Conservation (phyloP, 2,888 invertebrate genomes). For the Tenthredo livida region DNA sequence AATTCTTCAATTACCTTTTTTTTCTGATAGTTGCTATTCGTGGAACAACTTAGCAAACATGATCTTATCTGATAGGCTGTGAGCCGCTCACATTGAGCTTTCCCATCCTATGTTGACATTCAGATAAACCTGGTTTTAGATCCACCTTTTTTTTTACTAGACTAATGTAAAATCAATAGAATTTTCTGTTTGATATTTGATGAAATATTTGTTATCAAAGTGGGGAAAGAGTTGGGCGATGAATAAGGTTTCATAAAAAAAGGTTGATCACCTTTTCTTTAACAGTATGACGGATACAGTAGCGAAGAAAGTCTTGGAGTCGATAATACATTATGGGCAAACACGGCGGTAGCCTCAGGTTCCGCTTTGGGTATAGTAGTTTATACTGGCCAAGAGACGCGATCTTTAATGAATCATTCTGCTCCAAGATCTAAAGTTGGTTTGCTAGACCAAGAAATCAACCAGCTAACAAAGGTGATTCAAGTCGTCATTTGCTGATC, state of each 20-base stretch:
- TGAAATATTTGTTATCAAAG: background rate
- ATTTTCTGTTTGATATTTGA: background rate
- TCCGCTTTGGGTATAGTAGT: conserved; percentile 97
- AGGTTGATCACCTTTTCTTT: background rate
- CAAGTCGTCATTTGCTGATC: background rate
- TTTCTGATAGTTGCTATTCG: background rate
- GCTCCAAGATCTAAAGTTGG: conserved; percentile 98
- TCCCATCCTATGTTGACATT: conserved; percentile 16
- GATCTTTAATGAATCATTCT: conserved; percentile 99
- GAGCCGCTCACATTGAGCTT: background rate
- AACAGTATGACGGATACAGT: conserved; percentile 81
- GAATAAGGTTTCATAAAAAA: background rate
- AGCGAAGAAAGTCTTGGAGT: conserved; percentile 93
- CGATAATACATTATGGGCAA: conserved; percentile 99
- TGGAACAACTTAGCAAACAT: background rate
- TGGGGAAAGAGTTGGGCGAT: background rate
- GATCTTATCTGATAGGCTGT: conserved; percentile 30
- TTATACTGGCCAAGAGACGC: conserved; percentile 97
- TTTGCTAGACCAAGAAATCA: conserved; percentile 96
- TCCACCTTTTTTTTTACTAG: background rate
- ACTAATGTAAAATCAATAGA: background rate
- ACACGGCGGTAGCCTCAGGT: conserved; percentile 98
- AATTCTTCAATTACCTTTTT: background rate
- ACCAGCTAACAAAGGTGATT: conserved; percentile 93
- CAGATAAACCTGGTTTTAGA: background rate